Conservation (phyloP, 2,113 vertebrate species). For the Cephalopterus ornatus region DNA sequence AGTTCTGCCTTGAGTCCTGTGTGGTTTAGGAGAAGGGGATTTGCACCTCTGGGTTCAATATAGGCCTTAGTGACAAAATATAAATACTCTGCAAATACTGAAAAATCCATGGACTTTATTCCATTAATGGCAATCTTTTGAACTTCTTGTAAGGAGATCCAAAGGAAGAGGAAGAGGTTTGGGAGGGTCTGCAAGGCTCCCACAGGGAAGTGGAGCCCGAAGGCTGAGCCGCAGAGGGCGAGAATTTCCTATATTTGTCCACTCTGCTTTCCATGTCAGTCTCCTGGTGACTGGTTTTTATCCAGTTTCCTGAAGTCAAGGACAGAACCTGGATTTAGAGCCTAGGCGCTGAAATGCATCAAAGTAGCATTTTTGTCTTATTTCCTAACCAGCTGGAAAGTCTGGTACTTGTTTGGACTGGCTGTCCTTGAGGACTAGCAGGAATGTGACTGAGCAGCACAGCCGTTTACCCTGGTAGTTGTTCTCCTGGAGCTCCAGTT, state of each 20-base stretch:
- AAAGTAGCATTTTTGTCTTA: neutral
- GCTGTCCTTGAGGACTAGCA: neutral
- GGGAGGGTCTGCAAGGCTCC: neutral
- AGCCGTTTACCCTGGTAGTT: constrained; percentile 17
- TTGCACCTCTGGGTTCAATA: accelerated
- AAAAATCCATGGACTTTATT: neutral
- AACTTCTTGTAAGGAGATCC: neutral
- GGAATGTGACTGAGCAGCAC: neutral
- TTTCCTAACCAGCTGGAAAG: neutral
- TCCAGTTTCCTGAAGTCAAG: constrained; percentile 20
- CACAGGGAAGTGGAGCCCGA: neutral
- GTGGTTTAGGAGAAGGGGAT: neutral
- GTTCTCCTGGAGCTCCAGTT: neutral
- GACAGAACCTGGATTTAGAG: neutral
- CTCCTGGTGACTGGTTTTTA: neutral
- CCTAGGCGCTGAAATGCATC: neutral
- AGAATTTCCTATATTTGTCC: neutral
- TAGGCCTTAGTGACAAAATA: neutral
- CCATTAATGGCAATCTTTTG: neutral
- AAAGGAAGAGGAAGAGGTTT: neutral
- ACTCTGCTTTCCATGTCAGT: neutral
- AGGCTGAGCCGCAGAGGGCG: neutral
- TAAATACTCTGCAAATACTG: neutral
- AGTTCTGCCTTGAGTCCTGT: neutral
- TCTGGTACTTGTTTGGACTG: constrained; percentile 17